Evolutionary conservation across 2,113 vertebrate species (phyloP).

Genomic region (Stegostoma tigrinum): DNA sequence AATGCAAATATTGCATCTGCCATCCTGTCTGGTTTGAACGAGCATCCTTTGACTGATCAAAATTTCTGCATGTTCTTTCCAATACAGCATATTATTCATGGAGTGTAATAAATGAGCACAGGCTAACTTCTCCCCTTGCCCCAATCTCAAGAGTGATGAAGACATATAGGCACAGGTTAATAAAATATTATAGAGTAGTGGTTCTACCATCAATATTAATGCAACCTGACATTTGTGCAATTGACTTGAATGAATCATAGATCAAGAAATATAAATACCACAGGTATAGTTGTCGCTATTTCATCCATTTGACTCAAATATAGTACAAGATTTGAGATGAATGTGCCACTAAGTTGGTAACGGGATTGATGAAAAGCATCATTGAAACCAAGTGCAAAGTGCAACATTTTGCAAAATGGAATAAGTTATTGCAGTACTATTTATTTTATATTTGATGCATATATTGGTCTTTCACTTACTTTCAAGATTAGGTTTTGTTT

Average conservation of each 20-base stretch:
- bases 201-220: neutral
- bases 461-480: too few species aligned
- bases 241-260: neutral
- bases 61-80: neutral
- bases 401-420: neutral
- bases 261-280: neutral
- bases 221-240: neutral
- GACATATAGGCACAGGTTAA: neutral
- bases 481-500: neutral
- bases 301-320: neutral
- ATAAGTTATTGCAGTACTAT: neutral
- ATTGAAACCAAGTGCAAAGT: neutral
- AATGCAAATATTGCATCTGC: neutral
- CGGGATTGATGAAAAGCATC: neutral
- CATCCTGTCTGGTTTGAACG: neutral
- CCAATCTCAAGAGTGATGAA: neutral
- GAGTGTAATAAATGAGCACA: neutral
- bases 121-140: neutral
- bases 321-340: neutral
- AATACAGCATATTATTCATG: neutral
- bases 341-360: neutral
- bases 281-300: neutral
- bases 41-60: neutral
- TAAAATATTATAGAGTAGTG: neutral
- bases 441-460: neutral